phyloP scores from a whole-genome alignment of 2,113 vertebrate species.

The Coptodon rendalli region DNA sequence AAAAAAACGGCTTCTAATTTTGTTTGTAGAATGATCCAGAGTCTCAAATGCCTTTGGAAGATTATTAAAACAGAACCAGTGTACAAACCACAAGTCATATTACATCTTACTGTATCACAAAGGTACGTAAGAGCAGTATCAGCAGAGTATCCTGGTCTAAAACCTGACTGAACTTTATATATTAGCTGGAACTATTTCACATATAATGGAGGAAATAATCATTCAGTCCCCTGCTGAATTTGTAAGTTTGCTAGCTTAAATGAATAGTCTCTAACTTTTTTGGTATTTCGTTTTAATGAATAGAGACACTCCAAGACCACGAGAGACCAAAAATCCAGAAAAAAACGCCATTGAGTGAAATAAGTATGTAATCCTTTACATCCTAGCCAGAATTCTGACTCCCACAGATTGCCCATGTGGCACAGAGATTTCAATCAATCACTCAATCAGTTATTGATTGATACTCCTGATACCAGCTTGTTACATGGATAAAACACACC shows the following conservation, averaged over 20 bases:
- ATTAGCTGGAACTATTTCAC: not conserved
- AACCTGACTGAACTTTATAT: not conserved
- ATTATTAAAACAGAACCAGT: not conserved
- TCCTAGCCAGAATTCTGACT: accelerated
- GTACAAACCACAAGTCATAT: not conserved
- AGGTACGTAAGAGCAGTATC: not conserved
- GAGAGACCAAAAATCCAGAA: not conserved
- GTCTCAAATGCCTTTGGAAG: not conserved
- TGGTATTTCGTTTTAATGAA: not conserved
- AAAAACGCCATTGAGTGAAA: not conserved
- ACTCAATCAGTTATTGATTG: accelerated
- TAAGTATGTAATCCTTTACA: not conserved
- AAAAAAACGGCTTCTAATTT: not conserved
- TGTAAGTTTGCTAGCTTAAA: not conserved
- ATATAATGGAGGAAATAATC: not conserved
- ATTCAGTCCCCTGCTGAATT: not conserved
- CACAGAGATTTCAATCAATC: not conserved
- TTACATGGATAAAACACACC: not conserved
- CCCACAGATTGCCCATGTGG: not conserved
- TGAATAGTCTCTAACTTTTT: not conserved
- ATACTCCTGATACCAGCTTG: not conserved
- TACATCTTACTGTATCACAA: not conserved
- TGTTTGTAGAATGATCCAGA: not conserved
- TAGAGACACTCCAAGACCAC: not conserved
- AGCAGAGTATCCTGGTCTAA: not conserved